Conservation (phyloP, 2,797 vertebrate genomes). For the Sebastes baramenuke region DNA sequence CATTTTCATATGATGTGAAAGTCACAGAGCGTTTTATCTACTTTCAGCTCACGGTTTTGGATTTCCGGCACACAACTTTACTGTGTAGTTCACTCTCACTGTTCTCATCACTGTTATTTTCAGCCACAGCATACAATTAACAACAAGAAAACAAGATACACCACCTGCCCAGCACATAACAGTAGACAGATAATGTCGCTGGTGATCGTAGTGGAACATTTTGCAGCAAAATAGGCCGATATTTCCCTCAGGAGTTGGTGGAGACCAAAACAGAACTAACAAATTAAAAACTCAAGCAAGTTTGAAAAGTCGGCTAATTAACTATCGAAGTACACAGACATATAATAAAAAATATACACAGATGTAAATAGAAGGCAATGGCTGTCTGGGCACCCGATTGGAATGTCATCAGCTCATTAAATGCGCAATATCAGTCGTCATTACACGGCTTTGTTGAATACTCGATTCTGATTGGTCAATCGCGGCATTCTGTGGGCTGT, state of each 20-base stretch:
- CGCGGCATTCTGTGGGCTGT: no score
- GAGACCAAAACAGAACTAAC: not conserved
- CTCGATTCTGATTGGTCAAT: no score
- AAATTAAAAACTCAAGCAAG: not conserved
- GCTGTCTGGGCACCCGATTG: not conserved
- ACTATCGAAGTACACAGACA: not conserved
- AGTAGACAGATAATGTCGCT: not conserved
- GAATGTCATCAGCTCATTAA: not conserved
- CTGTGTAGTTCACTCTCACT: not conserved
- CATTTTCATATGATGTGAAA: not conserved
- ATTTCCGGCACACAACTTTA: not conserved
- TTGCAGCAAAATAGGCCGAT: not conserved
- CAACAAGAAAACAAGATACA: not conserved
- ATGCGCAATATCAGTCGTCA: no score
- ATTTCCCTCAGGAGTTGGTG: not conserved
- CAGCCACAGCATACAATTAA: fast-evolving
- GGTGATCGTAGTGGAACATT: not conserved
- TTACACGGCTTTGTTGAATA: no score
- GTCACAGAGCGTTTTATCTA: not conserved
- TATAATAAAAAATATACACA: no score
- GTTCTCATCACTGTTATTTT: not conserved
- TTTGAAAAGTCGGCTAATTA: not conserved
- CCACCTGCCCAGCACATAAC: not conserved
- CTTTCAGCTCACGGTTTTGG: not conserved
- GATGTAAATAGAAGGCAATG: not conserved